These are phyloP conservation scores for Halcyon leucocephala DNA, from an alignment of 2,797 vertebrate species.

Conservation along the genomic window DNA sequence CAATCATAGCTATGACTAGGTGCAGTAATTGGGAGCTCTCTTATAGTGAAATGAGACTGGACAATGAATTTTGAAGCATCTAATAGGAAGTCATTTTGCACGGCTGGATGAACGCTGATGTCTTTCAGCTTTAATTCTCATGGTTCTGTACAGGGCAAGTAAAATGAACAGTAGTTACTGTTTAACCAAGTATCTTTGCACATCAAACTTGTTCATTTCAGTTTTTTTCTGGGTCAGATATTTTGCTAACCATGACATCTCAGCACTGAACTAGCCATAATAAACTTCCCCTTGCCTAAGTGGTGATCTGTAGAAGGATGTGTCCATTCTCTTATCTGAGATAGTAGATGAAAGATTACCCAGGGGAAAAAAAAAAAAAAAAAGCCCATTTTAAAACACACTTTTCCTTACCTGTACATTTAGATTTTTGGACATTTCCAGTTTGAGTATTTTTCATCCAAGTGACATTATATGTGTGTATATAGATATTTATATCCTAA, in stretches of 20 bases:
- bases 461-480: background rate
- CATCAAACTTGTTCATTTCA: constrained; percentile 19
- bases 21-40: constrained; percentile 35
- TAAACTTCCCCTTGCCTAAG: background rate
- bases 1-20: constrained; percentile 24
- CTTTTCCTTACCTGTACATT: background rate
- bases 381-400: background rate
- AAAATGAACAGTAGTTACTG: background rate
- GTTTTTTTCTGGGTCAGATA: constrained; percentile 11
- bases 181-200: constrained; percentile 18
- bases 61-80: constrained; percentile 40
- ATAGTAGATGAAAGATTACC: background rate
- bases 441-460: background rate
- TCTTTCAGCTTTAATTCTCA: constrained; percentile 34
- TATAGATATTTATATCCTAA: no score
- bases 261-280: background rate
- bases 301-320: background rate
- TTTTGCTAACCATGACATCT: background rate
- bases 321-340: background rate
- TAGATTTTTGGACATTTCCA: background rate
- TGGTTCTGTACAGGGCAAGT: background rate
- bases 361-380: background rate
- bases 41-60: constrained; percentile 31
- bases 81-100: constrained; percentile 17
- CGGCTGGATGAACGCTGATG: background rate